Evolutionary conservation across 2,113 vertebrate genomes (phyloP).

Genomic region (Callospermophilus lateralis): DNA sequence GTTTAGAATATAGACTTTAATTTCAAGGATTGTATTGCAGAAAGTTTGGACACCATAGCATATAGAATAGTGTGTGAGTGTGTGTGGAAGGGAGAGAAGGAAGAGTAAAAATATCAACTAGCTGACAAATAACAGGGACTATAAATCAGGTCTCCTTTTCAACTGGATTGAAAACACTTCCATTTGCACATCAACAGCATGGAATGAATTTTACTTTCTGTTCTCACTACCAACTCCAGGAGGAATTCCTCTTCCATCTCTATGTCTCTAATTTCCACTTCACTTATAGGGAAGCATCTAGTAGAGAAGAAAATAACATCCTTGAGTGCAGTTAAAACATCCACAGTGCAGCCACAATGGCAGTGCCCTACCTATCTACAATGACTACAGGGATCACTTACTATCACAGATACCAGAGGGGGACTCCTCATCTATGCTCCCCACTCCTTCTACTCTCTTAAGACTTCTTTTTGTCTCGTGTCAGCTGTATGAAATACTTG

Average conservation of each 20-base stretch:
- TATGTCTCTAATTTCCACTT: background rate
- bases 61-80: background rate
- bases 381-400: background rate
- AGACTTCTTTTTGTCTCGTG: background rate
- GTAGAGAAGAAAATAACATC: background rate
- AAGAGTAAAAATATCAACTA: background rate
- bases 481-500: background rate
- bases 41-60: background rate
- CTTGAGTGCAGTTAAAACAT: background rate
- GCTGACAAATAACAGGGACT: background rate
- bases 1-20: conserved; percentile 30
- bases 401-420: background rate
- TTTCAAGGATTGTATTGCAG: conserved; percentile 18
- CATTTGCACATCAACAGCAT: background rate
- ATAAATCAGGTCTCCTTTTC: background rate
- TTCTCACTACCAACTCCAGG: background rate
- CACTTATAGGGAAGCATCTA: background rate
- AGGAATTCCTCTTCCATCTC: background rate
- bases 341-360: background rate
- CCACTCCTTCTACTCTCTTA: background rate
- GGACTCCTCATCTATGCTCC: background rate
- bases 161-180: background rate
- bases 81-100: background rate
- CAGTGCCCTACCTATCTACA: background rate
- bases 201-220: background rate